Conservation (phyloP, 1,140 invertebrate genomes). For the Arion vulgaris region DNA sequence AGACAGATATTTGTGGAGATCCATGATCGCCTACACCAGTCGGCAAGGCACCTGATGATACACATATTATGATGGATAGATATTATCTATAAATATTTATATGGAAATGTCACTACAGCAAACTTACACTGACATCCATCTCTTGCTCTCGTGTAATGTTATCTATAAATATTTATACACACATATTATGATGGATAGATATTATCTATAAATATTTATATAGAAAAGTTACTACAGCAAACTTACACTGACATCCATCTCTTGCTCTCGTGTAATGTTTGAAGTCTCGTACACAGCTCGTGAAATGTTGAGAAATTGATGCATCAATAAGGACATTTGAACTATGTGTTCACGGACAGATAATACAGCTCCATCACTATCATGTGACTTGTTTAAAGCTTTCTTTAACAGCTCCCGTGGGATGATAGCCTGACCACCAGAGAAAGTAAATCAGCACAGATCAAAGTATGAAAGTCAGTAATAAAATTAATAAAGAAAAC, state of each 20-base stretch:
- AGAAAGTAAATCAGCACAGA: not conserved
- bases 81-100: too few relatives aligned
- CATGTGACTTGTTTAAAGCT: not conserved
- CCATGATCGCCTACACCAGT: too few relatives aligned
- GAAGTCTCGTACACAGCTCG: not conserved
- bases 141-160: not conserved
- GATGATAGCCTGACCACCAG: not conserved
- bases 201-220: too few relatives aligned
- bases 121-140: not conserved
- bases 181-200: too few relatives aligned
- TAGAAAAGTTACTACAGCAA: too few relatives aligned
- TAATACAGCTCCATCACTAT: not conserved
- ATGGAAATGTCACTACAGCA: too few relatives aligned
- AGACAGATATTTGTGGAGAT: too few relatives aligned
- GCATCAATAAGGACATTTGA: not conserved
- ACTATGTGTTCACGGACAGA: not conserved
- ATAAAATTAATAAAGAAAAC: too few relatives aligned
- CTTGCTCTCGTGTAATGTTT: not conserved
- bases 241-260: not conserved
- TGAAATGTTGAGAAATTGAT: not conserved
- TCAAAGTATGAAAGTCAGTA: too few relatives aligned
- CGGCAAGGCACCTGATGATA: too few relatives aligned
- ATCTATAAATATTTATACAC: too few relatives aligned
- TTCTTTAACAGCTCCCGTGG: not conserved
- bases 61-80: too few relatives aligned